phyloP scores from a whole-genome alignment of 2,113 vertebrate genomes.

The Gymnocephalus cernua region DNA sequence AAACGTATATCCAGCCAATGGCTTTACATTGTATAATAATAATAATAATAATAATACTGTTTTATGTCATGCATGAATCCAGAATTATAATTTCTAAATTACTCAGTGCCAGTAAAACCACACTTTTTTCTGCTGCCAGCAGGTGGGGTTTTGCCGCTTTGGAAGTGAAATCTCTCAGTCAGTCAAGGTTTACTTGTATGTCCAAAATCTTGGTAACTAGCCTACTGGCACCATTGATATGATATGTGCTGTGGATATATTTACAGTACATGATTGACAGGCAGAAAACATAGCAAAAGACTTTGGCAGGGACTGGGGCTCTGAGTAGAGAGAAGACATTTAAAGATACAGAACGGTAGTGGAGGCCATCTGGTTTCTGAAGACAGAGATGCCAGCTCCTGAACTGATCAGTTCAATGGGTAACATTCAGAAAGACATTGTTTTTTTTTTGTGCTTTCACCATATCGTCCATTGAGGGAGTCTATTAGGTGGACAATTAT shows the following conservation, averaged over 20 bases:
- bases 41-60: neutral
- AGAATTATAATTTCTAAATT: neutral
- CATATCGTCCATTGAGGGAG: neutral
- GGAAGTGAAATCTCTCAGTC: neutral
- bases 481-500: neutral
- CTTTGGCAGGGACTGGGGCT: conserved; percentile 26
- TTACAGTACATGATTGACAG: conserved; percentile 33
- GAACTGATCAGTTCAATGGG: neutral
- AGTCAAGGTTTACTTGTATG: neutral
- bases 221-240: neutral
- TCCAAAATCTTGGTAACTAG: neutral
- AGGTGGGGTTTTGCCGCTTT: neutral
- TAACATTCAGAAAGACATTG: conserved; percentile 12
- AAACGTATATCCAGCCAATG: neutral
- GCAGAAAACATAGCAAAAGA: conserved; percentile 52
- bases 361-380: conserved; percentile 49
- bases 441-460: neutral
- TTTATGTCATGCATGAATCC: neutral
- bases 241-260: neutral
- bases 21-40: neutral
- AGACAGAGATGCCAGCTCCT: conserved; percentile 20
- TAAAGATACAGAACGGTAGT: conserved; percentile 36
- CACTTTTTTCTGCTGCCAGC: neutral
- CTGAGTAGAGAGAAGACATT: conserved; percentile 15
- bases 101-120: neutral